Evolutionary conservation across 2,888 invertebrate genomes (phyloP), one percentile per base, ranked within the genome.

Genomic region (Sphinx pinastri): DNA sequence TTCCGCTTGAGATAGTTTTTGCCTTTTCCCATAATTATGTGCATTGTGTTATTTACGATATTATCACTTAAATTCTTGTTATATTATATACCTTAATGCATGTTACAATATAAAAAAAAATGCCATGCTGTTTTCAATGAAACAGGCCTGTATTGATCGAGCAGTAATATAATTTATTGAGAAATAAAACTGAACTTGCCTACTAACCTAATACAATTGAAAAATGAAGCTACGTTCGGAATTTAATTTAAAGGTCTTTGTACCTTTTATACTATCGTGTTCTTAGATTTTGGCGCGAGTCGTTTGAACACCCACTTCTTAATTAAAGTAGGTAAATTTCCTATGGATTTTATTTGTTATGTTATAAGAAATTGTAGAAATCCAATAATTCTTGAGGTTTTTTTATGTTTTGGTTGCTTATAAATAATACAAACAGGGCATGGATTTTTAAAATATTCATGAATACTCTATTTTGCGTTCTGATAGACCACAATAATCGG

Each of bases 211-310:
- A 59, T 59, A 59, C n/a, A 14, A 59, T 59, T 2, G 38, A 59
- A 25, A 31, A 59, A 59, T 59, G 31, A 38, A 59, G 58, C 11
- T 59, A 59, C 38, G 57, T 13, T 19, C 57, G 38, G 58, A 59
- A 38, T 59, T 59, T 59, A 31, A 59, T 59, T 38, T 14, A 59
- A 58, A 38, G 58, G 58, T 59, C 58, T 38, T 59, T 59, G 58
- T 59, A 59, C 58, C 57, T 38, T 59, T 38, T 31, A 59, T 38
- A 31, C 1, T 59, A 2, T n/a, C 7, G 6, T 14, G 58, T 59
- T 59, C 0, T 38, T 13, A 59, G 31, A 57, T 57, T 58, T 59
- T 38, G 58, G 14, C 31, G 13, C 58, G 0, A n/a, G 12, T 25
- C 31, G 25, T 25, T 57, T 57, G 11, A 25, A 31, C 58, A 13